Evolutionary conservation across 1,140 invertebrate genomes (phyloP).

Genomic region (Amyelois transitella): DNA sequence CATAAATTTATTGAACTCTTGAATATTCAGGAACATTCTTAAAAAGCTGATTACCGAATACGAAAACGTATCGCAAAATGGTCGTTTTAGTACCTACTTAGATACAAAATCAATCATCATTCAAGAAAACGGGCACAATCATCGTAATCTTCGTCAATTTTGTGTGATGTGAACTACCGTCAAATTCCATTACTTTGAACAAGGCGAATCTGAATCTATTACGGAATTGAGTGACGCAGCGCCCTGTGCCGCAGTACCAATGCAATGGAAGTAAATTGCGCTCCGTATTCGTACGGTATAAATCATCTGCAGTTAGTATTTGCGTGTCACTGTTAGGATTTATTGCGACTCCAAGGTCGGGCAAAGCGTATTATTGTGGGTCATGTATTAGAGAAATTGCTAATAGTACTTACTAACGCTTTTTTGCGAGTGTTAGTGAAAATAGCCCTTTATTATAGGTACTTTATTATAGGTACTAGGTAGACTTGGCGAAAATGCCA

Average conservation of each 20-base stretch:
- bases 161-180: neutral
- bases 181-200: neutral
- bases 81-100: no score
- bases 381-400: slow-evolving; percentile 23
- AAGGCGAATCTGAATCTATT: slow-evolving; percentile 1
- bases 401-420: no score
- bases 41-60: no score
- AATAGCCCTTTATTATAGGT: no score
- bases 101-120: neutral
- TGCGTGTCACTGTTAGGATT: slow-evolving; percentile 60
- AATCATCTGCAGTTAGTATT: slow-evolving; percentile 61
- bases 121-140: neutral
- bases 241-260: neutral
- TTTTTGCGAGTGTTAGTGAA: no score
- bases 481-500: no score
- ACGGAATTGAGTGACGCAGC: slow-evolving; percentile 2
- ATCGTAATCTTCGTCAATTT: neutral
- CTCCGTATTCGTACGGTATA: slow-evolving; percentile 42
- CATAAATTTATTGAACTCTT: no score
- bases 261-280: slow-evolving; percentile 38
- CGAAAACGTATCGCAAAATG: neutral
- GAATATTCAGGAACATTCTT: no score
- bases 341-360: slow-evolving; percentile 54
- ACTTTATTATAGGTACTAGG: no score
- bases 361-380: neutral